phyloP scores from a whole-genome alignment of 2,797 vertebrate genomes.

The Danio aesculapii region DNA sequence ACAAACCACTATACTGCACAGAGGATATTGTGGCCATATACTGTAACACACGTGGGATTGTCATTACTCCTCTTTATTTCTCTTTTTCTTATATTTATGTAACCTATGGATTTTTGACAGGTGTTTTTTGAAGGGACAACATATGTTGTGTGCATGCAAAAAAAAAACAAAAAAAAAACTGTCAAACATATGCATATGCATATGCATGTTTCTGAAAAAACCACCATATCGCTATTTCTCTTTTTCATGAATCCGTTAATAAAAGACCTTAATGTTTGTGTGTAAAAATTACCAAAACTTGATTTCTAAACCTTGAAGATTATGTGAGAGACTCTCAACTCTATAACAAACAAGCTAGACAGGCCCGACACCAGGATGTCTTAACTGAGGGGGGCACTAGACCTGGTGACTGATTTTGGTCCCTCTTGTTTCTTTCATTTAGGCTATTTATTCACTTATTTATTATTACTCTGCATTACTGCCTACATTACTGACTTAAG shows the following conservation, averaged over 20 bases:
- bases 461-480: too few species aligned
- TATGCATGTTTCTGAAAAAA: conserved; percentile 7
- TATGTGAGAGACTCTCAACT: conserved; percentile 4
- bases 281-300: neutral
- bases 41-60: neutral
- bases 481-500: too few species aligned
- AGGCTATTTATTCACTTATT: too few species aligned
- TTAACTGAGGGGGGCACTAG: too few species aligned
- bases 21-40: neutral
- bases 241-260: neutral
- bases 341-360: neutral
- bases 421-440: too few species aligned
- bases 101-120: neutral
- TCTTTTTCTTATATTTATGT: neutral
- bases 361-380: too few species aligned
- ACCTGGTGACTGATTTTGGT: too few species aligned
- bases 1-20: neutral
- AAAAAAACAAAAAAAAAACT: neutral
- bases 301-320: conserved; percentile 12
- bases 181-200: neutral
- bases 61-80: neutral
- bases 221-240: neutral
- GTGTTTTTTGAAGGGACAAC: conserved; percentile 10
- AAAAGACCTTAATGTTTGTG: neutral
- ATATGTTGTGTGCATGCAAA: conserved; percentile 11